A percentile compares a stretch with the other conserved stretches of the same genome.
Conservation (phyloP, 2,113 vertebrate genomes). For the Penelope pileata region DNA sequence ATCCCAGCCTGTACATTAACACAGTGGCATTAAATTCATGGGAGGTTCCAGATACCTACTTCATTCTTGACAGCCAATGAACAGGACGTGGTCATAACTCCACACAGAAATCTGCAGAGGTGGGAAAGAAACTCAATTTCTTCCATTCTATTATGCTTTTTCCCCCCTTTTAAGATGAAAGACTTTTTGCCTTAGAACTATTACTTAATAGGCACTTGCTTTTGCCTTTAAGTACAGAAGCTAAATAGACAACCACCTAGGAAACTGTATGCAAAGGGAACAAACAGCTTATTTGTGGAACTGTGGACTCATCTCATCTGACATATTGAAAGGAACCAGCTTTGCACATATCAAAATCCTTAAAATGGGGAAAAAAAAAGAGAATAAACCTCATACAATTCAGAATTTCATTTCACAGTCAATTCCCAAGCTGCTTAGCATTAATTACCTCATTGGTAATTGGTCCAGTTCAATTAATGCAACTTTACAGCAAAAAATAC, state of each 20-base stretch:
- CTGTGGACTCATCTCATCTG: neutral
- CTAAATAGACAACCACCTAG: neutral
- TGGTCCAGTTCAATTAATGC: neutral
- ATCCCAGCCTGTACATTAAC: neutral
- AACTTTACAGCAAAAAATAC: neutral
- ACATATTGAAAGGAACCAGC: neutral
- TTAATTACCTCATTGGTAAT: neutral
- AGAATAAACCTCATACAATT: neutral
- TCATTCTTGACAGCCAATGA: neutral
- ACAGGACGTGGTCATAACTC: neutral
- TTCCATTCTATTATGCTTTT: neutral
- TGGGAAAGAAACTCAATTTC: neutral
- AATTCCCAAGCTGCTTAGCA: neutral
- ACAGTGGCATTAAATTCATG: neutral
- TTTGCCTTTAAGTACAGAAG: neutral
- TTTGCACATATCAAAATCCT: neutral
- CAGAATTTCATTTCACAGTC: neutral
- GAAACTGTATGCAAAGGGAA: fast-evolving
- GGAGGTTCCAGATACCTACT: fast-evolving
- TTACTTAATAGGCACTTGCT: neutral
- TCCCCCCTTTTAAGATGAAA: neutral
- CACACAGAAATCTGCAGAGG: neutral
- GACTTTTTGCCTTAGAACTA: neutral
- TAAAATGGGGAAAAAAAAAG: too few species aligned
- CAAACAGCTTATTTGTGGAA: neutral